Conservation (phyloP, 2,888 invertebrate species). For the Chaitophorus viminalis region DNA sequence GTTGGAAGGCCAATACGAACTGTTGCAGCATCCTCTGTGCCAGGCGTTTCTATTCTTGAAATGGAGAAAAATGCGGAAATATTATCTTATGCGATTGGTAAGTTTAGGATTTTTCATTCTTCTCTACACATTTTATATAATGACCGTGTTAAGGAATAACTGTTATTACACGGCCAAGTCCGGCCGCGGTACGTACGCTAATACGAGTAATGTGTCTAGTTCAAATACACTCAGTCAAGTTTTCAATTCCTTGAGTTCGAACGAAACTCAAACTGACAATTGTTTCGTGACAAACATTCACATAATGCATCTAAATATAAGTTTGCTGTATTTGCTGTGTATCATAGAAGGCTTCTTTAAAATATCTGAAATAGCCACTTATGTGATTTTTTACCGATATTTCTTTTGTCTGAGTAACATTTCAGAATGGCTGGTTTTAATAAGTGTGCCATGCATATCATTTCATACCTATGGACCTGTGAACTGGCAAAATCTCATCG, state of each 20-base stretch:
- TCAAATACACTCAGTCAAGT: constrained; percentile 68
- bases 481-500: constrained; percentile 87
- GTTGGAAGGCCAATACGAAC: constrained; percentile 88
- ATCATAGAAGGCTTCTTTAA: constrained; percentile 78
- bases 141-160: constrained; percentile 83
- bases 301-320: constrained; percentile 27
- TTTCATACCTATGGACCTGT: constrained; percentile 77
- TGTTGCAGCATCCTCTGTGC: constrained; percentile 85
- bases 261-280: constrained; percentile 79
- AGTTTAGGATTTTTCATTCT: constrained; percentile 83
- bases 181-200: no score
- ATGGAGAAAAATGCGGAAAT: constrained; percentile 90
- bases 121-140: constrained; percentile 82
- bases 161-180: constrained; percentile 70
- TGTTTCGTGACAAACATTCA: constrained; percentile 23
- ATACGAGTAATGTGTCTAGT: no score
- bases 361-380: constrained; percentile 83
- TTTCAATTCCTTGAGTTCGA: constrained; percentile 75
- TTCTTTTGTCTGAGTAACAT: constrained; percentile 85
- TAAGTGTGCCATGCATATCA: constrained; percentile 85
- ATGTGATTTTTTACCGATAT: constrained; percentile 82
- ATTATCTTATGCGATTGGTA: constrained; percentile 82
- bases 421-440: constrained; percentile 87
- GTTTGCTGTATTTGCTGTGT: constrained; percentile 10
- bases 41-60: constrained; percentile 88